A percentile compares a stretch with the other conserved stretches of the same genome.
phyloP scores from a whole-genome alignment of 2,113 vertebrate species.

The Butastur rufipennis region DNA sequence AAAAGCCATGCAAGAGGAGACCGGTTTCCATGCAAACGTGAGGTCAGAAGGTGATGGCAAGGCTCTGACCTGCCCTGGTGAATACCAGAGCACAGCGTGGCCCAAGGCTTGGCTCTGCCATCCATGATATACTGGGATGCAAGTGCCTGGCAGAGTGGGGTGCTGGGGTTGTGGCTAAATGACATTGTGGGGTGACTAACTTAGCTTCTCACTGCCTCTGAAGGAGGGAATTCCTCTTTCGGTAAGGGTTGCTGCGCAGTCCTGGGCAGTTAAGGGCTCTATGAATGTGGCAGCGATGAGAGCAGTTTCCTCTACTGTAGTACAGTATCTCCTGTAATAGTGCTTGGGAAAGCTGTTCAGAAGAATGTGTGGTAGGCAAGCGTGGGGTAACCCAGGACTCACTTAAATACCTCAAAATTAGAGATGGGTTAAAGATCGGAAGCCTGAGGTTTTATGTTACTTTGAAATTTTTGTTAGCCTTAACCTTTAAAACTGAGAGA shows the following conservation, averaged over 20 bases:
- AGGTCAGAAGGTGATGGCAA: neutral
- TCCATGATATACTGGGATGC: rapidly evolving
- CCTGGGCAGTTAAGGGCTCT: neutral
- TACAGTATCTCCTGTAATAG: neutral
- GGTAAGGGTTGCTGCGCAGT: rapidly evolving
- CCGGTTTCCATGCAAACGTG: rapidly evolving
- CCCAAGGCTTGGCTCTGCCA: neutral
- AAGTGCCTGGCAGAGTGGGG: neutral
- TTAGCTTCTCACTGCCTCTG: neutral
- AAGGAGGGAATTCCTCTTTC: neutral
- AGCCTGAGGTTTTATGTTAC: slow-evolving; percentile 43
- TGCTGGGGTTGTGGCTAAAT: neutral
- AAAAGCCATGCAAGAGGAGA: neutral
- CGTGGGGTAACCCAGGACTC: neutral
- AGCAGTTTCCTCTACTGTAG: neutral
- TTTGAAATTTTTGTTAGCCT: slow-evolving; percentile 36
- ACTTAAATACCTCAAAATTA: slow-evolving; percentile 49
- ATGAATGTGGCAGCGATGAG: neutral
- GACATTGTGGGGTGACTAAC: rapidly evolving
- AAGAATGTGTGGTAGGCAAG: slow-evolving; percentile 7
- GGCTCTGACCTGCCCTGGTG: neutral
- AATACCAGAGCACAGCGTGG: neutral
- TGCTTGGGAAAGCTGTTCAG: neutral
- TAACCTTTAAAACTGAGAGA: slow-evolving; percentile 15
- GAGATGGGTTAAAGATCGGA: slow-evolving; percentile 40